Conservation (phyloP, 2,797 vertebrate genomes). For the Falco berigora region DNA sequence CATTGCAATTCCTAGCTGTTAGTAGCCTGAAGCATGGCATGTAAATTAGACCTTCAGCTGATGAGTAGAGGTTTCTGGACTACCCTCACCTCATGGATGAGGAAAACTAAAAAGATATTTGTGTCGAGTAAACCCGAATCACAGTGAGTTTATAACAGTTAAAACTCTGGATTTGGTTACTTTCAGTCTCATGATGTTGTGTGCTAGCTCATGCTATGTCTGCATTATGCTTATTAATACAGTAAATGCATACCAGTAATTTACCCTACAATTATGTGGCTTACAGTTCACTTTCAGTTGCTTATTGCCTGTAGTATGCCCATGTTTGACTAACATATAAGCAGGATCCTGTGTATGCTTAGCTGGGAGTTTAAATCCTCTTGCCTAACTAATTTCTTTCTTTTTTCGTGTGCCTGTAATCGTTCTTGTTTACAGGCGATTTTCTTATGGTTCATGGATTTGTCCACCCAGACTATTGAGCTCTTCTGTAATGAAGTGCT, state of each 20-base stretch:
- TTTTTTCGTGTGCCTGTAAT: background rate
- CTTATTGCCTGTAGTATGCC: background rate
- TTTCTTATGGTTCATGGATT: slow-evolving; percentile 27
- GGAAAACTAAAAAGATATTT: background rate
- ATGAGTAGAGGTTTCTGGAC: background rate
- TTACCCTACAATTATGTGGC: background rate
- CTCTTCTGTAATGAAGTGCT: slow-evolving; percentile 1
- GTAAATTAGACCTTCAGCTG: background rate
- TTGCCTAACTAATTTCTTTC: background rate
- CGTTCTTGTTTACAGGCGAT: background rate
- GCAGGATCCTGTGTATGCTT: background rate
- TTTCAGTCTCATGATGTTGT: background rate
- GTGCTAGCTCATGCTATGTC: background rate
- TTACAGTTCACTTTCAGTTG: background rate
- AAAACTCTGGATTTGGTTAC: background rate
- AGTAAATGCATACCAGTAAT: background rate
- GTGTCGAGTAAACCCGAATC: background rate
- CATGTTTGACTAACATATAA: background rate
- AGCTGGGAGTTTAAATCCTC: background rate
- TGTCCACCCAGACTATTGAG: background rate
- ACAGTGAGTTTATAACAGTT: background rate
- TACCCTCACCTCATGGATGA: background rate
- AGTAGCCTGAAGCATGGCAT: background rate
- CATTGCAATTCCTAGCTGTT: background rate
- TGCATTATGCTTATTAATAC: background rate